phyloP scores from a whole-genome alignment of 37 sponge, comb jelly and placozoan genomes.

The Eunapius fragilis region DNA sequence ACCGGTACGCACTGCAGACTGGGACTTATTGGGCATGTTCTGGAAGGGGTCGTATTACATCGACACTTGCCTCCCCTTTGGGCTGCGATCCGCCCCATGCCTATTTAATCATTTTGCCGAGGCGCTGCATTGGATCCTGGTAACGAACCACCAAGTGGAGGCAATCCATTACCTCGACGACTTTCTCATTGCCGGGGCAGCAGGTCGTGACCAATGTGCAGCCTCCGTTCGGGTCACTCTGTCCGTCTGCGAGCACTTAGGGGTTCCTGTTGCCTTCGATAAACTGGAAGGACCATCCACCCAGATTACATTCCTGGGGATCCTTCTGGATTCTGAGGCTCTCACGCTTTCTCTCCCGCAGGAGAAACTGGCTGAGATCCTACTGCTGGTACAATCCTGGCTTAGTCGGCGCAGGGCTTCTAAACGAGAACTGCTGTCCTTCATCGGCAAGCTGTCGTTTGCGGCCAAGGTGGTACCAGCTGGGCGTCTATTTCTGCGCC shows the following conservation, averaged over 20 bases:
- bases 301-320: too few relatives aligned
- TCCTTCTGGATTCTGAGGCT: not conserved
- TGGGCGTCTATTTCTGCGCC: too few relatives aligned
- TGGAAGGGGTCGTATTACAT: conserved; percentile 32
- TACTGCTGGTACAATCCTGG: conserved; percentile 12
- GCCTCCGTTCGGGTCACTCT: not conserved
- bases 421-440: conserved; percentile 38
- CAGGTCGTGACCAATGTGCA: not conserved
- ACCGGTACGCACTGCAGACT: conserved; percentile 35
- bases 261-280: conserved; percentile 33
- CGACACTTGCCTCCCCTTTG: conserved; percentile 45
- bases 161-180: too few relatives aligned
- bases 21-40: conserved; percentile 35
- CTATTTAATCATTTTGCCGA: too few relatives aligned
- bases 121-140: too few relatives aligned
- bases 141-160: too few relatives aligned
- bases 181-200: conserved; percentile 25
- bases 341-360: conserved; percentile 6
- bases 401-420: not conserved
- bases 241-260: conserved; percentile 9
- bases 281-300: too few relatives aligned
- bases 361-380: conserved; percentile 9
- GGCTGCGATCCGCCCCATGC: conserved; percentile 40
- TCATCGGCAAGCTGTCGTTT: conserved; percentile 36
- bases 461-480: conserved; percentile 30